Evolutionary conservation across 2,797 vertebrate genomes (phyloP).

Genomic region (Galago senegalensis): DNA sequence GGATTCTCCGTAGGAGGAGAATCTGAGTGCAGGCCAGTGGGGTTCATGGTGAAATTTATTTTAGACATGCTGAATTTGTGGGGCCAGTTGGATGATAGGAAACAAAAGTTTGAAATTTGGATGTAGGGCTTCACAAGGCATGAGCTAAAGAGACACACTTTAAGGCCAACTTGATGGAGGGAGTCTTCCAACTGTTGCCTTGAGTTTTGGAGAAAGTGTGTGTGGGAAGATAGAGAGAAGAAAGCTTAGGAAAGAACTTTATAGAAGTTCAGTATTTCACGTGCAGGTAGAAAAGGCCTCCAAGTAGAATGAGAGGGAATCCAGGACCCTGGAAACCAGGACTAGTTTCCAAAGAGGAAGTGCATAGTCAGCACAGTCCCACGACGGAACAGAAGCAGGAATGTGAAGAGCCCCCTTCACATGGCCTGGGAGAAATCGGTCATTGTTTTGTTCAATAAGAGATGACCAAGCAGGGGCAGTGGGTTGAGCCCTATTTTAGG

Average conservation of each 20-base stretch:
- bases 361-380: too few species aligned
- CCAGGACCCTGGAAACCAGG: neutral
- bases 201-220: neutral
- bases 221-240: neutral
- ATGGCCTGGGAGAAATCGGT: neutral
- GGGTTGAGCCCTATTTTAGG: neutral
- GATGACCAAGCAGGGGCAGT: neutral
- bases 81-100: neutral
- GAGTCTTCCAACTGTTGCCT: neutral
- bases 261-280: neutral
- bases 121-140: neutral
- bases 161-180: neutral
- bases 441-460: neutral
- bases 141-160: neutral
- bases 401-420: neutral
- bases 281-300: too few species aligned
- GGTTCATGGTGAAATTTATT: neutral
- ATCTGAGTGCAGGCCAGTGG: neutral
- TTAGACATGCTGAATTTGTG: neutral
- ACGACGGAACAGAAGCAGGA: too few species aligned
- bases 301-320: neutral
- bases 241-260: neutral
- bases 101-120: too few species aligned
- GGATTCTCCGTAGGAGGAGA: neutral
- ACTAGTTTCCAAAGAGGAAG: neutral